These are phyloP conservation scores for Gavia stellata DNA, from an alignment of 2,113 vertebrate genomes.

Conservation along the genomic window DNA sequence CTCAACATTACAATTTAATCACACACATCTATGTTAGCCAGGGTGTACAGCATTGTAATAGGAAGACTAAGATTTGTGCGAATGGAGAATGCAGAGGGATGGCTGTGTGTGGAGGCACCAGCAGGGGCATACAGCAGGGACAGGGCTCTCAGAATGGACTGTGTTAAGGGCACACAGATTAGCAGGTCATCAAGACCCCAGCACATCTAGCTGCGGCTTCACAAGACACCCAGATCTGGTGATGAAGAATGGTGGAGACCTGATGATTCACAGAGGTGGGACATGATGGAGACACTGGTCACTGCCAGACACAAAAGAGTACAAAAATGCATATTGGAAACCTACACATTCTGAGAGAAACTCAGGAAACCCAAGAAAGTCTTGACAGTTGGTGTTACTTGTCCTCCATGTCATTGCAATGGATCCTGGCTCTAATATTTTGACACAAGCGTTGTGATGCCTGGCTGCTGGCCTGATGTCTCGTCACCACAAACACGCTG, in stretches of 20 bases:
- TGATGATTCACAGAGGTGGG: neutral
- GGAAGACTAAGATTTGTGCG: neutral
- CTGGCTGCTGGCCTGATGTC: neutral
- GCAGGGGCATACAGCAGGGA: neutral
- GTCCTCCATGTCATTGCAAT: neutral
- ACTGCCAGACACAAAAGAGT: neutral
- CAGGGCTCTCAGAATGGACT: neutral
- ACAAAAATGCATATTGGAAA: neutral
- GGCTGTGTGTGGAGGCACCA: neutral
- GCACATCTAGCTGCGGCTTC: neutral
- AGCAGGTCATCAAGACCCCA: neutral
- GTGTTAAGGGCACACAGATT: neutral
- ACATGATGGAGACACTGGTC: neutral
- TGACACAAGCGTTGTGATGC: rapidly evolving
- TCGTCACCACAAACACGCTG: neutral
- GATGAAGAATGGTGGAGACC: neutral
- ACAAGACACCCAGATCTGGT: neutral
- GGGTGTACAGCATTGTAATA: neutral
- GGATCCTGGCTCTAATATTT: neutral
- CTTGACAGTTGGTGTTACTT: neutral
- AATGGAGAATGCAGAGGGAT: neutral
- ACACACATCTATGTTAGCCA: neutral
- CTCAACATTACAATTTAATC: neutral
- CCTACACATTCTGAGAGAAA: neutral
- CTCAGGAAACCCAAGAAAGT: rapidly evolving